Evolutionary conservation across 1,140 invertebrate genomes (phyloP).

Genomic region (Mycetomoellerius zeteki): DNA sequence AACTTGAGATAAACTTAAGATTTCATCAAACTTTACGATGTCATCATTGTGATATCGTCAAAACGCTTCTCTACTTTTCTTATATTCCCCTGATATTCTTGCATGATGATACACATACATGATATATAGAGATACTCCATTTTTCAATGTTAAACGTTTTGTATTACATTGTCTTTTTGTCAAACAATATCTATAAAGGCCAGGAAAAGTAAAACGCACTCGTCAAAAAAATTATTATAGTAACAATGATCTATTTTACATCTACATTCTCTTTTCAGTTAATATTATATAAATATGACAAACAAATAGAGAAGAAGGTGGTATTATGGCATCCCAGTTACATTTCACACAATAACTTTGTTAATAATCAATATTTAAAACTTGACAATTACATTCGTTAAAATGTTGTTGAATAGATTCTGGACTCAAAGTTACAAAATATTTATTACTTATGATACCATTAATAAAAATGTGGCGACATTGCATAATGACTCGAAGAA

Average conservation of each 20-base stretch:
- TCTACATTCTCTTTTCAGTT: neutral
- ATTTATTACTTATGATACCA: too few relatives aligned
- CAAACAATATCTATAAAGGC: neutral
- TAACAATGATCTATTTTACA: neutral
- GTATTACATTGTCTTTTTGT: neutral
- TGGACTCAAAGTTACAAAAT: too few relatives aligned
- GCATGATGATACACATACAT: neutral
- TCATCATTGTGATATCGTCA: conserved; percentile 15
- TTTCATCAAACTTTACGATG: conserved; percentile 42
- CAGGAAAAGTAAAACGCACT: neutral
- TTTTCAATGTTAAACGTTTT: neutral
- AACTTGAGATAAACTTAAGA: conserved; percentile 21
- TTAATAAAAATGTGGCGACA: too few relatives aligned
- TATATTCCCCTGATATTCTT: neutral
- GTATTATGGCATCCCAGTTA: too few relatives aligned
- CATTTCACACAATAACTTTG: too few relatives aligned
- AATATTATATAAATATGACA: neutral
- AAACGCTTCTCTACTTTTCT: conserved; percentile 10
- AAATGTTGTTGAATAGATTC: too few relatives aligned
- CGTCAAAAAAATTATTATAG: neutral
- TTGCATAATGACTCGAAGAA: too few relatives aligned
- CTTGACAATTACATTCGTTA: too few relatives aligned
- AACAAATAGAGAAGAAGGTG: neutral
- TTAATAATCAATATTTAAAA: too few relatives aligned
- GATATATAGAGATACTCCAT: neutral